Evolutionary conservation across 2,888 invertebrate species (phyloP), one percentile per base, ranked within the genome.

Genomic region (Brachylomia viminalis): DNA sequence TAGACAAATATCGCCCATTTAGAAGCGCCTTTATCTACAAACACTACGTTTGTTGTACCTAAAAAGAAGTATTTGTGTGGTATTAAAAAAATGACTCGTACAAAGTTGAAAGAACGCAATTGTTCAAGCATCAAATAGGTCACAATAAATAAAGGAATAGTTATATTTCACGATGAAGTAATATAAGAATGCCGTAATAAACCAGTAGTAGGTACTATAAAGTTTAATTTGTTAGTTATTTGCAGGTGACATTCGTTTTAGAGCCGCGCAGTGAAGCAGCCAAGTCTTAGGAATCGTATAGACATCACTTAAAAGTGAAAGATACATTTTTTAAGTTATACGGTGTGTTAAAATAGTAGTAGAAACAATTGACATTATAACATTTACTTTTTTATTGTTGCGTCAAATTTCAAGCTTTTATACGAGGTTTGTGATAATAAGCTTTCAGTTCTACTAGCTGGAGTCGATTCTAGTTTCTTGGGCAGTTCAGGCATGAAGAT

Each of bases 401-500:
- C n/a, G n/a, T 86, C 86, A 79, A 84, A 86, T 42, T 90, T 90
- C 75, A 90, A 85, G 79, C 82, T 84, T 80, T 92, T 91, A 76
- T 84, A 86, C 52, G 92, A 87, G 30, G 90, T 88, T 59, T 92
- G 93, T 23, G 96, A 95, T 33, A 96, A 69, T 49, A 96, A 84
- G 87, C 96, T 96, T 78, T 94, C 95, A 1, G 93, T 87, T 77
- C 92, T 90, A 79, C 94, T 95, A 0, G 93, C 91, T 0, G 87
- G 75, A 33, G 86, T 93, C 0, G 94, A 94, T 75, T 89, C 90
- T 75, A 96, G 96, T 88, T 97, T 97, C 72, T 97, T 97, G 83
- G 97, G 93, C 90, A 97, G 95, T 66, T 96, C 96, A 0, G 98
- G 98, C 97, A 98, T 97, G 89, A 98, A 98, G 80, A 98, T 98